A percentile compares a stretch with the other conserved stretches of the same genome.
These are phyloP conservation scores for Micromussa lordhowensis DNA, from an alignment of 92 coral and sea anemone genomes.

Conservation along the genomic window DNA sequence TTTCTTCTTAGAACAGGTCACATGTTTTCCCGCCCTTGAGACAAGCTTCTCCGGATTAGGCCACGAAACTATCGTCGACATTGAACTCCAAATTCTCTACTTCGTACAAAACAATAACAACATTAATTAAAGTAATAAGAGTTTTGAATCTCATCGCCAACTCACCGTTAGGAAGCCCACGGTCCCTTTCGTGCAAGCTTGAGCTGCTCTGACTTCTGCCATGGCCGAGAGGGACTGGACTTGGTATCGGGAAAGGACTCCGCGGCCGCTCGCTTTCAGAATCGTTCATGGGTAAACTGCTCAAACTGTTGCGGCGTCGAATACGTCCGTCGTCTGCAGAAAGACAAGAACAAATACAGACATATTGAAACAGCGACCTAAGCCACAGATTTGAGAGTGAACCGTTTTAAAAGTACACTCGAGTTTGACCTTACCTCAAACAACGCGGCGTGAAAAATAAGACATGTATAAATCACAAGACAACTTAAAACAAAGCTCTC, in stretches of 20 bases:
- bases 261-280: conserved; percentile 58
- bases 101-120: background rate
- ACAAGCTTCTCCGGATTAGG: background rate
- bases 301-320: conserved; percentile 89
- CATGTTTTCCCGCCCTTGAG: background rate
- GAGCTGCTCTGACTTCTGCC: conserved; percentile 89
- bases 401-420: background rate
- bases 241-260: conserved; percentile 78
- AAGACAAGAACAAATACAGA: background rate
- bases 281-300: conserved; percentile 78
- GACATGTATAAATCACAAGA: no score
- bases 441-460: background rate
- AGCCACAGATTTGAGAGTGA: background rate
- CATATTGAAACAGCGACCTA: background rate
- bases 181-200: conserved; percentile 74
- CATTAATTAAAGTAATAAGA: background rate
- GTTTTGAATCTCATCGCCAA: background rate
- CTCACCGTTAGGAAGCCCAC: conserved; percentile 79
- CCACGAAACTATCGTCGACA: background rate
- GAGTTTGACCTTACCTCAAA: background rate
- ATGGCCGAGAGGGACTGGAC: conserved; percentile 81
- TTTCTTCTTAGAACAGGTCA: background rate
- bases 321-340: conserved; percentile 53
- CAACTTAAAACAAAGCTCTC: background rate
- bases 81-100: background rate